Conservation (phyloP, 2,888 invertebrate species). For the Spilarctia lutea region DNA sequence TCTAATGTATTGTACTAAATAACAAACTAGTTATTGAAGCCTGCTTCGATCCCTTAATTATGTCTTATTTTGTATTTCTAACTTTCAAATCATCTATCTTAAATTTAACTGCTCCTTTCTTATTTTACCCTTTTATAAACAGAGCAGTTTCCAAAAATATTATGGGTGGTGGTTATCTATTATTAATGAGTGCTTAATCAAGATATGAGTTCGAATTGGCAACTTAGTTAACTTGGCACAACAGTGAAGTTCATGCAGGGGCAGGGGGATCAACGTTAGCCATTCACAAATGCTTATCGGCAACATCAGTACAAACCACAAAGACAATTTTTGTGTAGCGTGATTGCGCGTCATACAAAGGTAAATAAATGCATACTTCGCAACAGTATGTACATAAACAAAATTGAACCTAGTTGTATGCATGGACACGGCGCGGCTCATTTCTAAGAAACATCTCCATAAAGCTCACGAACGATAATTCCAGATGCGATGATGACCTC, state of each 20-base stretch:
- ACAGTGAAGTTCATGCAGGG: too few species aligned
- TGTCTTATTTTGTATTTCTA: too few species aligned
- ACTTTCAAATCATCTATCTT: too few species aligned
- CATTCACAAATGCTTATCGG: background rate
- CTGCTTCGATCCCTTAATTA: background rate
- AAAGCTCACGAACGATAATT: background rate
- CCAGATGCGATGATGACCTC: slow-evolving; percentile 22
- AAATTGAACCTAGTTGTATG: background rate
- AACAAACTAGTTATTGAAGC: background rate
- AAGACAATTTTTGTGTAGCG: background rate
- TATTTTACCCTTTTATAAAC: too few species aligned
- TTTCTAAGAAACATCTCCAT: slow-evolving; percentile 6
- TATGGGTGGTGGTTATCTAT: too few species aligned
- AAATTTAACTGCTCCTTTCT: too few species aligned
- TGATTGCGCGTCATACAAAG: too few species aligned
- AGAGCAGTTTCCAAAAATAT: too few species aligned
- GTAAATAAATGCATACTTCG: background rate
- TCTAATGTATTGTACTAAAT: background rate
- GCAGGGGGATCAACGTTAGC: background rate
- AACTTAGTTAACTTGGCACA: too few species aligned
- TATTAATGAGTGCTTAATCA: too few species aligned
- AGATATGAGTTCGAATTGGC: background rate
- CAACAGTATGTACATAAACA: background rate
- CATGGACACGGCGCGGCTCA: background rate
- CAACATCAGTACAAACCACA: background rate